A percentile compares a stretch with the other conserved stretches of the same genome.
These are phyloP conservation scores for Encarsia formosa DNA, from an alignment of 2,888 invertebrate species.

Conservation along the genomic window DNA sequence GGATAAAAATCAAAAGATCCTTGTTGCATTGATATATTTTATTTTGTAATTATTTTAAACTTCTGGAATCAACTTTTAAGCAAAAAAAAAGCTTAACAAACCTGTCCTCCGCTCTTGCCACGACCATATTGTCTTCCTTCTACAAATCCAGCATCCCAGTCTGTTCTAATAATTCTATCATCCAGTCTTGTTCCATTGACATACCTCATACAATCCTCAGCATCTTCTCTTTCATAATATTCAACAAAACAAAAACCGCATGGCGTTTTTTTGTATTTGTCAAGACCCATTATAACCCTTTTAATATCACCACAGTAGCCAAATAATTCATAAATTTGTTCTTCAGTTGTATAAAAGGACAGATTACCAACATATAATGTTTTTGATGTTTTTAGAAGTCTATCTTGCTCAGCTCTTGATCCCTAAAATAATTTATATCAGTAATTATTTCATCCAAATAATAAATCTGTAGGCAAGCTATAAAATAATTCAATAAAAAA, in stretches of 20 bases:
- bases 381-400: constrained; percentile 65
- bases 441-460: too few species aligned
- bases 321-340: constrained; percentile 96
- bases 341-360: constrained; percentile 97
- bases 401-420: constrained; percentile 83
- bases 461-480: not conserved
- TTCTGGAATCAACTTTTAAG: constrained; percentile 4
- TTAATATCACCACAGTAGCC: constrained; percentile 93
- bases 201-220: constrained; percentile 82
- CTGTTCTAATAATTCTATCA: constrained; percentile 93
- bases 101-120: constrained; percentile 98
- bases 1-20: too few species aligned
- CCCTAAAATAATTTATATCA: too few species aligned
- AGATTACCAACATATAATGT: constrained; percentile 97
- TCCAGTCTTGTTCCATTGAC: constrained; percentile 95
- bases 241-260: constrained; percentile 99
- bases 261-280: constrained; percentile 96
- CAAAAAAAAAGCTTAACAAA: constrained; percentile 1
- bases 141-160: constrained; percentile 99
- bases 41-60: too few species aligned
- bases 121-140: constrained; percentile 98
- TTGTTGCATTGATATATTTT: too few species aligned
- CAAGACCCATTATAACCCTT: constrained; percentile 93
- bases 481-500: not conserved
- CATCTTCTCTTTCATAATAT: constrained; percentile 73